phyloP scores from a whole-genome alignment of 2,888 invertebrate genomes.

The Sarcophaga subvicina region DNA sequence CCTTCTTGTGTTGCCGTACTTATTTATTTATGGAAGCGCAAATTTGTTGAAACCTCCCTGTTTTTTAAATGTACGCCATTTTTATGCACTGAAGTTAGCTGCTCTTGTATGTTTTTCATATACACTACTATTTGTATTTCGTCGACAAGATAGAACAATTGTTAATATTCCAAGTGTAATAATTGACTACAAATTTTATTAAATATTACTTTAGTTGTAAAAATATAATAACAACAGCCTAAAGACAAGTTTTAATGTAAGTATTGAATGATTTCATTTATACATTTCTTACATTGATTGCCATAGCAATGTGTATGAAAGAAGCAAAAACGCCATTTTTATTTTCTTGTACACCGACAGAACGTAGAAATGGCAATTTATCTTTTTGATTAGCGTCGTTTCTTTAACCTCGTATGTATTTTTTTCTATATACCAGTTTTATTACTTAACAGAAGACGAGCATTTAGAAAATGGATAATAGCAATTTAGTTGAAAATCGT shows the following conservation, averaged over 20 bases:
- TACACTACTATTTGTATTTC: slow-evolving; percentile 24
- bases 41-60: not conserved
- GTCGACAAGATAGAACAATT: slow-evolving; percentile 3
- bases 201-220: slow-evolving; percentile 5
- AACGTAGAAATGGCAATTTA: not conserved
- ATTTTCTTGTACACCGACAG: slow-evolving; percentile 19
- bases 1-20: not conserved
- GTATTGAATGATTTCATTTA: not conserved
- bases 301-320: not conserved
- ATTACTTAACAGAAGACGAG: slow-evolving; percentile 51
- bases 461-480: slow-evolving; percentile 54
- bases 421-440: slow-evolving; percentile 42
- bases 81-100: slow-evolving; percentile 14
- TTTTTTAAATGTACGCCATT: slow-evolving; percentile 44
- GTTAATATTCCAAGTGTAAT: not conserved
- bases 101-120: not conserved
- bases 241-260: slow-evolving; percentile 10
- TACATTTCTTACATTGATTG: not conserved
- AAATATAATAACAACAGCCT: not conserved
- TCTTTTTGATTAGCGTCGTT: slow-evolving; percentile 35
- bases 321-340: slow-evolving; percentile 50
- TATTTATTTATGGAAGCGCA: not conserved
- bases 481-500: slow-evolving; percentile 71
- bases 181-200: slow-evolving; percentile 6
- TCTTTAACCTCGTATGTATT: not conserved